These are phyloP conservation scores for Caenorhabditis tropicalis DNA, from an alignment of 1,140 invertebrate genomes.

Conservation along the genomic window DNA sequence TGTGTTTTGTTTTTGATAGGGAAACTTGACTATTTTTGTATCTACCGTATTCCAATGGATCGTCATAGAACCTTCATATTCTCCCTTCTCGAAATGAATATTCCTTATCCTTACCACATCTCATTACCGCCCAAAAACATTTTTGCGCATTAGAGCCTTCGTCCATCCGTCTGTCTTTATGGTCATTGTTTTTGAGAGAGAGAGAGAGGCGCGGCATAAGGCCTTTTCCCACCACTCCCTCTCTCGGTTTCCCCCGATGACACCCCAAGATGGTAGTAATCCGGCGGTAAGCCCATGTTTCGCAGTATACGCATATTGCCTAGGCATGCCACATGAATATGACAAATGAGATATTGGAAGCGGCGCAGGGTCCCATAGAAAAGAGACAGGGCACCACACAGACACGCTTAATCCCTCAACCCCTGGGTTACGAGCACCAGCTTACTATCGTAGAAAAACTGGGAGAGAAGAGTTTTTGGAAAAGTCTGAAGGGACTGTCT, in stretches of 20 bases:
- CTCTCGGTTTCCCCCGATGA: neutral
- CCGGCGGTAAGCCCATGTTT: slow-evolving; percentile 40
- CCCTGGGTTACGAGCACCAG: neutral
- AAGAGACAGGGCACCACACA: neutral
- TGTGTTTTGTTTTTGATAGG: too few relatives aligned
- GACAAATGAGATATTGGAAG: slow-evolving; percentile 42
- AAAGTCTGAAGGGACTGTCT: neutral
- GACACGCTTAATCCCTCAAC: slow-evolving; percentile 12
- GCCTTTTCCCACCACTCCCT: neutral
- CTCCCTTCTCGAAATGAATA: neutral
- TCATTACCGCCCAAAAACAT: neutral
- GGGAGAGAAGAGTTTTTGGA: neutral
- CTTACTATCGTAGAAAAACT: slow-evolving; percentile 26
- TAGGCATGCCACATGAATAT: slow-evolving; percentile 21
- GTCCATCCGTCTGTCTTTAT: neutral
- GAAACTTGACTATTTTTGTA: too few relatives aligned
- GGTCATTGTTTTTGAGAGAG: neutral
- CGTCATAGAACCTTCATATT: too few relatives aligned
- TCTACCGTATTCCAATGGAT: too few relatives aligned
- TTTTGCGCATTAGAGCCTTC: slow-evolving; percentile 30
- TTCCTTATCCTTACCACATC: neutral
- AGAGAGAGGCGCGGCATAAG: too few relatives aligned
- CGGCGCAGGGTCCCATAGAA: neutral
- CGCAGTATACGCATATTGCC: neutral
- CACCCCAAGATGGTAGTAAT: slow-evolving; percentile 40